A percentile compares a stretch with the other conserved stretches of the same genome.
These are phyloP conservation scores for Pseudonaja textilis DNA, from an alignment of 2,113 vertebrate species.

Conservation along the genomic window DNA sequence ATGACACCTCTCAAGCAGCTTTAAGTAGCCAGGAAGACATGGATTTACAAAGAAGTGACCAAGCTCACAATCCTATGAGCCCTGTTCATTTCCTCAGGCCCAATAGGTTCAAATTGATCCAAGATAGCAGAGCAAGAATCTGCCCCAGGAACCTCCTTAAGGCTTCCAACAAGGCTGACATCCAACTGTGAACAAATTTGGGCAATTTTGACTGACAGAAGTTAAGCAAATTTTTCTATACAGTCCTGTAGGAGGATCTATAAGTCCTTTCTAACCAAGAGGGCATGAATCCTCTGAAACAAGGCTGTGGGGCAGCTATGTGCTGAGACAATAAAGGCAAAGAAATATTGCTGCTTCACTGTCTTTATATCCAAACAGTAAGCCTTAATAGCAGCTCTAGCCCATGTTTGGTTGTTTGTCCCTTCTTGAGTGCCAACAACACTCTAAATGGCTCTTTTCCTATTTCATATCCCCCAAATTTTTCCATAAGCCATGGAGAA, in stretches of 20 bases:
- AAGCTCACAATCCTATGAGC: not conserved
- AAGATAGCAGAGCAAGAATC: not conserved
- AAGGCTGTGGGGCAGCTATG: not conserved
- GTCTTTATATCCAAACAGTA: not conserved
- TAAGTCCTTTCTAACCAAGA: not conserved
- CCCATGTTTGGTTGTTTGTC: not conserved
- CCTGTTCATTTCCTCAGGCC: not conserved
- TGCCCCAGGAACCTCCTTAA: not conserved
- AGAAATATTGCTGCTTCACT: not conserved
- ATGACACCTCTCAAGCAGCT: not conserved
- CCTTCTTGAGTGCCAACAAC: not conserved
- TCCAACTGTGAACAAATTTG: not conserved
- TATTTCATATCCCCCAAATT: not conserved
- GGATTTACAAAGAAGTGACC: not conserved
- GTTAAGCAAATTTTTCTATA: not conserved
- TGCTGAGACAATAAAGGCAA: not conserved
- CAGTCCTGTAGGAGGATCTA: not conserved
- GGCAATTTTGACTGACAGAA: not conserved
- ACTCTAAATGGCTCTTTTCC: not conserved
- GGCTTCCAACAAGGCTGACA: not conserved
- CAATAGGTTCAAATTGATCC: not conserved
- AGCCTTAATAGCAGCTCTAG: not conserved
- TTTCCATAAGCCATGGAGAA: not conserved
- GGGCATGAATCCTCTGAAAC: not conserved
- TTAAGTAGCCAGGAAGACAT: not conserved